phyloP scores from a whole-genome alignment of 2,113 vertebrate genomes.

The Patagioenas fasciata region DNA sequence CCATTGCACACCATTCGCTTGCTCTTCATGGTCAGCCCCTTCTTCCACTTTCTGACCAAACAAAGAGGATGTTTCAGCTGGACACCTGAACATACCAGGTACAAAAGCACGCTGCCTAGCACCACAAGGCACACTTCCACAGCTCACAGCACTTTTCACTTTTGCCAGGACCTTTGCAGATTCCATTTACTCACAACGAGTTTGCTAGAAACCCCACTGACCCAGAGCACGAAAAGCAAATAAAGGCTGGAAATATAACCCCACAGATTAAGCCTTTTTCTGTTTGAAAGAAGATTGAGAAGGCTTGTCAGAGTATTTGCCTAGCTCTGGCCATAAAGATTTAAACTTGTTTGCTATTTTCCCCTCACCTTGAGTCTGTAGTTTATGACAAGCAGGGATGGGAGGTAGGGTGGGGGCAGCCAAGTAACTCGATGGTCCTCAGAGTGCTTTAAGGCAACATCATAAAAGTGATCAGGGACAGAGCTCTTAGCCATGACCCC shows the following conservation, averaged over 20 bases:
- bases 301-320: not conserved
- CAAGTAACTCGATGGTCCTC: not conserved
- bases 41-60: not conserved
- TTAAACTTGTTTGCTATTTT: conserved; percentile 16
- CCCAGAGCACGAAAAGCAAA: not conserved
- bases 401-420: not conserved
- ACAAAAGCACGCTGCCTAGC: not conserved
- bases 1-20: no score
- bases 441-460: conserved; percentile 11
- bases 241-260: conserved; percentile 1
- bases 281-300: not conserved
- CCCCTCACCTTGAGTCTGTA: not conserved
- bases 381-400: not conserved
- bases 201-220: not conserved
- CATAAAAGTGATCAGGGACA: conserved; percentile 54
- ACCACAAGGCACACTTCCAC: not conserved
- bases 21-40: not conserved
- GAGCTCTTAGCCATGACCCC: conserved; percentile 32
- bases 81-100: not conserved
- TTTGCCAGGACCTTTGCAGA: not conserved
- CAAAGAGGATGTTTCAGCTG: not conserved
- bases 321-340: conserved; percentile 29
- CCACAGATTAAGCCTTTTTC: not conserved
- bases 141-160: not conserved
- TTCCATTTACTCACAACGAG: not conserved